Conservation (phyloP, 2,113 vertebrate genomes). For the Bos indicus region DNA sequence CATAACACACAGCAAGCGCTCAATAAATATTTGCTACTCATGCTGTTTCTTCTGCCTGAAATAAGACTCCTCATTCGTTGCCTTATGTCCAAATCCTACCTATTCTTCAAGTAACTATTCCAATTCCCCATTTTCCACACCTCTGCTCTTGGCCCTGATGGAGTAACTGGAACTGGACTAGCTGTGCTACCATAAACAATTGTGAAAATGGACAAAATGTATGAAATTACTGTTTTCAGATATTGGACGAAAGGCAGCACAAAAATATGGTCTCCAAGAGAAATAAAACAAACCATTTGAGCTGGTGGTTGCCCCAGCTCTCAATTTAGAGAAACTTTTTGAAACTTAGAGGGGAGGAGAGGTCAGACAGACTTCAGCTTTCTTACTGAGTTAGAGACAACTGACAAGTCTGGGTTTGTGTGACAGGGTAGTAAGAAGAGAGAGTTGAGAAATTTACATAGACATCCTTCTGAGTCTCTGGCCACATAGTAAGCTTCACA, state of each 20-base stretch:
- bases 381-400: neutral
- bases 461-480: neutral
- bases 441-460: neutral
- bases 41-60: constrained; percentile 11
- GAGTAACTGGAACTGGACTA: neutral
- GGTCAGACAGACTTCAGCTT: neutral
- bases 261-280: neutral
- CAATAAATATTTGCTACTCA: constrained; percentile 9
- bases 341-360: neutral
- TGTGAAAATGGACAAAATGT: neutral
- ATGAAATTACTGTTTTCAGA: neutral
- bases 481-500: neutral
- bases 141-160: neutral
- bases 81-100: neutral
- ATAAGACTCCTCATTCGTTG: neutral
- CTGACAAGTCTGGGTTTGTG: neutral
- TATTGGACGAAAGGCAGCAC: neutral
- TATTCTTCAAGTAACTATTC: neutral
- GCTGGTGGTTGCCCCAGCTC: neutral
- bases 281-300: neutral
- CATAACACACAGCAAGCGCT: neutral
- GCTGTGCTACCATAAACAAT: neutral
- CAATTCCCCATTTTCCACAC: neutral
- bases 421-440: neutral
- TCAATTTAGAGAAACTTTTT: neutral